Conservation (phyloP, 2,888 invertebrate species). For the Cryptops parisi region DNA sequence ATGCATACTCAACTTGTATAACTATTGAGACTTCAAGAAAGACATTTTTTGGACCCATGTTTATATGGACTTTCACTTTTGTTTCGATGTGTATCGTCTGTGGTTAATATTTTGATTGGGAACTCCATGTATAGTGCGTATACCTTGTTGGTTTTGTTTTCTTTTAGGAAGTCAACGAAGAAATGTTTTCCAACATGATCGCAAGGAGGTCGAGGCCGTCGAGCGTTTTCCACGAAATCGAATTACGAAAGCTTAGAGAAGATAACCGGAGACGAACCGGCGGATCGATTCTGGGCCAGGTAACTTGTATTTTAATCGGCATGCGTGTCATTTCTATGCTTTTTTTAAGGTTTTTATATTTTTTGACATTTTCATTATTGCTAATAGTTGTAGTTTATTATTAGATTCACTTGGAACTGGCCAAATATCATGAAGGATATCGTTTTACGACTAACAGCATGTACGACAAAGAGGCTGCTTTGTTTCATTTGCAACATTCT, state of each 20-base stretch:
- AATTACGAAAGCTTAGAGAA: slow-evolving; percentile 26
- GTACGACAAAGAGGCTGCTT: slow-evolving; percentile 38
- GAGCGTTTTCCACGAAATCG: slow-evolving; percentile 32
- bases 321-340: too few relatives aligned
- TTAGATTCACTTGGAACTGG: slow-evolving; percentile 40
- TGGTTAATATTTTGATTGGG: too few relatives aligned
- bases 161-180: neutral
- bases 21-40: too few relatives aligned
- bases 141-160: too few relatives aligned
- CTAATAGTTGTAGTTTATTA: too few relatives aligned
- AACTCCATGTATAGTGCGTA: too few relatives aligned
- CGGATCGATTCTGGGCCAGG: slow-evolving; percentile 37
- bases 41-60: too few relatives aligned
- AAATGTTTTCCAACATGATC: slow-evolving; percentile 14
- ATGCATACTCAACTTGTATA: too few relatives aligned
- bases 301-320: slow-evolving; percentile 21
- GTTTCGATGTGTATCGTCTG: too few relatives aligned
- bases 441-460: slow-evolving; percentile 30
- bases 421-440: slow-evolving; percentile 40
- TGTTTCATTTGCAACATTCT: slow-evolving; percentile 39
- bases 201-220: slow-evolving; percentile 30
- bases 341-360: too few relatives aligned
- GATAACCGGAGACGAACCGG: slow-evolving; percentile 23
- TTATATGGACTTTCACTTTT: too few relatives aligned
- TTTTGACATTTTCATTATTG: too few relatives aligned